These are phyloP conservation scores for Anodontia alba DNA, from an alignment of 2,888 invertebrate genomes.

Conservation along the genomic window DNA sequence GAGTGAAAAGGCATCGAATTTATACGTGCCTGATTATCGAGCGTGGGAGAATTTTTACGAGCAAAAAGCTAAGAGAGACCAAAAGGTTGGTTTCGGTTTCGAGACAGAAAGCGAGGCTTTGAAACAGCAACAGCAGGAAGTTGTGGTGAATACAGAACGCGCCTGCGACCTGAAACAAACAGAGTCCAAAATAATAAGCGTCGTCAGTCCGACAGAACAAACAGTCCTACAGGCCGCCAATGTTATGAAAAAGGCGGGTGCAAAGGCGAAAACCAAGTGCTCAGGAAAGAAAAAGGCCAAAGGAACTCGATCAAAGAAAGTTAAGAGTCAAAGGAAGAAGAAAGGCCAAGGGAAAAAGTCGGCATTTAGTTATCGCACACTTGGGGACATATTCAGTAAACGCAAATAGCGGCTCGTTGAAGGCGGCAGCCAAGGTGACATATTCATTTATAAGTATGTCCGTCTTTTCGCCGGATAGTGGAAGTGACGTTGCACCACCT, in stretches of 20 bases:
- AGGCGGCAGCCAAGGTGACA: conserved; percentile 2
- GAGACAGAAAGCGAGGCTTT: conserved; percentile 4
- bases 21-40: conserved; percentile 2
- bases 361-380: conserved; percentile 16
- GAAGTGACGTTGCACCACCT: conserved; percentile 1
- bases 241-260: conserved; percentile 5
- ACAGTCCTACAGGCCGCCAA: conserved; percentile 4
- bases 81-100: neutral
- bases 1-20: neutral
- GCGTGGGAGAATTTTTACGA: conserved; percentile 13
- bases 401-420: neutral
- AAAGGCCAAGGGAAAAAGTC: too few relatives aligned
- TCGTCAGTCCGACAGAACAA: conserved; percentile 2
- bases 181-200: neutral
- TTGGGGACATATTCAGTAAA: conserved; percentile 11
- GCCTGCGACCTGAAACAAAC: neutral
- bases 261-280: neutral
- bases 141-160: neutral
- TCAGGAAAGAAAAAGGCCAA: neutral
- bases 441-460: conserved; percentile 1
- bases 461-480: conserved; percentile 14
- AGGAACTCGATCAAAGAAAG: neutral
- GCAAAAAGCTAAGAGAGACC: too few relatives aligned
- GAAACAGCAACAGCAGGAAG: neutral
- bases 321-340: neutral